Percentiles rank a stretch among this genome's conserved stretches.
These are phyloP conservation scores for Spea multiplicata DNA, from an alignment of 2,113 vertebrate genomes.

Conservation along the genomic window DNA sequence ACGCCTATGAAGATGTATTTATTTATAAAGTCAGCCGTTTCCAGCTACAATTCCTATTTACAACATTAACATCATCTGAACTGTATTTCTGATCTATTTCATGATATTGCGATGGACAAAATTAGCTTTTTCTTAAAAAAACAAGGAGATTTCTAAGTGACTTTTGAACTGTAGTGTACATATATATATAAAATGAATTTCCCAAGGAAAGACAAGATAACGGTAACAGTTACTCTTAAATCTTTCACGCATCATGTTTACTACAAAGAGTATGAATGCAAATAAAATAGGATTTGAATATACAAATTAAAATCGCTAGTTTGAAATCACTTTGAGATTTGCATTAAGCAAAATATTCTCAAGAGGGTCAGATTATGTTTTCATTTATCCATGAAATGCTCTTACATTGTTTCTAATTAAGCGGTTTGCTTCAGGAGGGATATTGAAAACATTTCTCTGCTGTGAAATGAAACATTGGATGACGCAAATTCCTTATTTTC, in stretches of 20 bases:
- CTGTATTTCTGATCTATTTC: too few species aligned
- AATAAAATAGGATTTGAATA: constrained; percentile 48
- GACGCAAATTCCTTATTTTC: background rate
- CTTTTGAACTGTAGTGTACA: too few species aligned
- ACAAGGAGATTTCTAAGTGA: too few species aligned
- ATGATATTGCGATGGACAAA: too few species aligned
- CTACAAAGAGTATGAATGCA: constrained; percentile 43
- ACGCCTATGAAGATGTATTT: too few species aligned
- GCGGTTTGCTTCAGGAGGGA: background rate
- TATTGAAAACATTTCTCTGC: background rate
- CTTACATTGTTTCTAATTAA: constrained; percentile 26
- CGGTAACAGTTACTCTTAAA: constrained; percentile 11
- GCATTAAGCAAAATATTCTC: constrained; percentile 34
- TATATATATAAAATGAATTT: too few species aligned
- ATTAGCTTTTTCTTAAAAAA: too few species aligned
- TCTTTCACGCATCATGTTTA: constrained; percentile 28
- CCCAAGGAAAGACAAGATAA: constrained; percentile 19
- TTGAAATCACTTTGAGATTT: constrained; percentile 34
- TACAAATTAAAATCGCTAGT: constrained; percentile 38
- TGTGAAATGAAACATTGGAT: background rate
- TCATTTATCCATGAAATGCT: constrained; percentile 31
- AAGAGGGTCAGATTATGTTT: constrained; percentile 35
- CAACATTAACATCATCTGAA: too few species aligned
- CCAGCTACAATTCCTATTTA: too few species aligned
- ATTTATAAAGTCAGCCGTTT: too few species aligned